These are phyloP conservation scores for Sarcophaga subvicina DNA, from an alignment of 2,888 invertebrate species.

Conservation along the genomic window DNA sequence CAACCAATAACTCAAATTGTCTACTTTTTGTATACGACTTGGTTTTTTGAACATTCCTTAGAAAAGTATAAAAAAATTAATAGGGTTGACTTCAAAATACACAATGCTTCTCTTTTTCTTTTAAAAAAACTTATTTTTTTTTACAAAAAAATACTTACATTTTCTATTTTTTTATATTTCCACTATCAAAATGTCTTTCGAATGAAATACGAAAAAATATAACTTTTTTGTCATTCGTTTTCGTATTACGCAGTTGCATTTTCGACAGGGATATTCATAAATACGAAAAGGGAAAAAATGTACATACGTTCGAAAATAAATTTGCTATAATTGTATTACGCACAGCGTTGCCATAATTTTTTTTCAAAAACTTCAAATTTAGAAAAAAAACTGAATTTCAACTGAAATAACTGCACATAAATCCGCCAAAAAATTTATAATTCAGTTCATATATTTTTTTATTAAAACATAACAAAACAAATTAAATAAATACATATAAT, in stretches of 20 bases:
- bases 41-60: background rate
- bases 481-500: too few relatives aligned
- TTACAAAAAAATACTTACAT: background rate
- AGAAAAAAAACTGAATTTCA: too few relatives aligned
- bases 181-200: background rate
- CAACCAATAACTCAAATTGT: conserved; percentile 54
- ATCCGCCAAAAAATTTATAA: too few relatives aligned
- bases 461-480: too few relatives aligned
- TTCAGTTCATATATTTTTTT: too few relatives aligned
- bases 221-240: too few relatives aligned
- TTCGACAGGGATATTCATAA: background rate
- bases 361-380: too few relatives aligned
- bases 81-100: background rate
- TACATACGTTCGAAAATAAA: background rate
- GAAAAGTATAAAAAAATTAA: background rate
- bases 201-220: too few relatives aligned
- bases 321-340: too few relatives aligned
- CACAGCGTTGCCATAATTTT: too few relatives aligned
- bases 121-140: background rate
- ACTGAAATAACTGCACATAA: too few relatives aligned
- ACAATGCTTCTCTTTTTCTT: background rate
- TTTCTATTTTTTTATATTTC: background rate
- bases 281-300: conserved; percentile 24
- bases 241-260: too few relatives aligned
- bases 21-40: conserved; percentile 30